Evolutionary conservation across 2,797 vertebrate species (phyloP), one percentile per base, ranked within the genome.

Genomic region (Myripristis jacobus): DNA sequence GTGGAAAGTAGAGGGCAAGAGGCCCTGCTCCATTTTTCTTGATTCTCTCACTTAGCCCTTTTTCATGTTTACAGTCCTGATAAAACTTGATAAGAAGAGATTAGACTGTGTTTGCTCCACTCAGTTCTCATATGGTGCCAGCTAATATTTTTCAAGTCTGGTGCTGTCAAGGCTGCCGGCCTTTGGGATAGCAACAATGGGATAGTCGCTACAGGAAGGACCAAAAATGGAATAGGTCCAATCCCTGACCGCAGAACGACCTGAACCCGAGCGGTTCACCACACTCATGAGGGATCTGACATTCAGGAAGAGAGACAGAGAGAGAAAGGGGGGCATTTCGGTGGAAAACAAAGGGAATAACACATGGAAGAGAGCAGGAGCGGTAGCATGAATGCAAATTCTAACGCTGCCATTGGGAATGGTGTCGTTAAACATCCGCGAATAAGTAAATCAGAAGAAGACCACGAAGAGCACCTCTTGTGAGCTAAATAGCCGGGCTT

Each of bases 121-220:
- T 80, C 72, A 72, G 63, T 48, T 50, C 70, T 77, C 58, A 59
- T 41, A 64, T 69, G 75, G 71, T 69, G 55, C 72, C 66, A 31
- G 73, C 66, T 73, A 77, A 82, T 74, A 84, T 82, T 81, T 82
- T 79, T 82, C 70, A 77, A 70, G 71, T 44, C 68, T n/a, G 79
- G 24, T 43, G 53, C 70, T 27, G 69, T 81, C 79, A n/a, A n/a
- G n/a, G n/a, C n/a, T n/a, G n/a, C n/a, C n/a, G n/a, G n/a, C n/a
- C n/a, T n/a, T n/a, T n/a, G n/a, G n/a, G n/a, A n/a, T n/a, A 62
- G 58, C 11, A n/a, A 29, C 56, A 21, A 38, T 1, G 48, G 66
- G 38, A 46, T 36, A 36, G 53, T 48, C 36, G 31, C 76, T 27
- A 53, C 73, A 65, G 66, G 68, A 65, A 21, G 22, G 52, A 51